Evolutionary conservation across 2,797 vertebrate species (phyloP), one percentile per base, ranked within the genome.

Genomic region (Eidolon dupreanum): DNA sequence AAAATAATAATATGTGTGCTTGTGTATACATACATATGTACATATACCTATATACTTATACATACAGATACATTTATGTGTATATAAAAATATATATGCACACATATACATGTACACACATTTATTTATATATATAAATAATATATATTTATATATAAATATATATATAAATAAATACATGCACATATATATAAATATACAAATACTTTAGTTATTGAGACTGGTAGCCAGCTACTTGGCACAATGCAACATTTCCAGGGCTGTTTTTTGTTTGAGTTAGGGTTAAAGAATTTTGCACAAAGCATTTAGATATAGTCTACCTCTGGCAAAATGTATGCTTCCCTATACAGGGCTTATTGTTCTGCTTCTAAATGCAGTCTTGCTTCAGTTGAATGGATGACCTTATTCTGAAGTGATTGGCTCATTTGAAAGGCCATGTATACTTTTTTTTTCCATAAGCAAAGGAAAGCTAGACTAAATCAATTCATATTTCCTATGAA

Each of bases 401-500:
- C 87, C 82, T 98, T 98, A 90, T 97, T 98, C 96, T 96, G 41
- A 96, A 97, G 82, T 94, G 88, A 90, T 15, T 94, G 96, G 78
- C 93, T 98, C 90, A 97, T 97, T 82, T 96, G 94, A 97, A 98
- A 98, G 97, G 84, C 66, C 53, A 36, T 78, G 55, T 94, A 81
- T 51, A 92, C 6, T 59, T 96, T 77, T 96, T 49, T 73, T 73
- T 96, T 83, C 61, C 77, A 73, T 51, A 84, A 49, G 92, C 51
- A 96, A 96, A 68, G 70, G 43, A 95, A 97, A 90, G 38, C 71
- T 75, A 96, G 61, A 85, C 74, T 95, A 97, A 97, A 98, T 94
- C 96, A 95, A 98, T 97, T 97, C 97, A 93, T 97, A 94, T 96
- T 97, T 98, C 70, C 84, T 84, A 33, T 88, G 92, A 95, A 96